Evolutionary conservation across 2,888 invertebrate genomes (phyloP).

Genomic region (Trachelus tabidus): DNA sequence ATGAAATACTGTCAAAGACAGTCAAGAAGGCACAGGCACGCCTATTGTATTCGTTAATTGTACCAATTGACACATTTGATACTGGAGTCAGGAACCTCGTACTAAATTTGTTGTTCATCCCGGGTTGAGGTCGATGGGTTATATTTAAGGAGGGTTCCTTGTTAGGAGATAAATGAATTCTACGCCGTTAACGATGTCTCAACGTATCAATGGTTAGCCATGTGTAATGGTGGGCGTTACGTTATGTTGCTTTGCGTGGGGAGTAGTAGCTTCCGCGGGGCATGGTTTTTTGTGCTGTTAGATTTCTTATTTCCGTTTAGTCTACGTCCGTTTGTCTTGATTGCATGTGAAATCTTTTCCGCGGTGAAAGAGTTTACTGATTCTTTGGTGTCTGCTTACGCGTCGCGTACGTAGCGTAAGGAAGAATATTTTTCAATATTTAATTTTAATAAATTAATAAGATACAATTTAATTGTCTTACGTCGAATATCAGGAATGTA

Average conservation of each 20-base stretch:
- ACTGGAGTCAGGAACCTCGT: background rate
- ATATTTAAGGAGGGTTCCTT: background rate
- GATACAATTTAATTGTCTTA: background rate
- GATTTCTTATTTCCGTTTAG: background rate
- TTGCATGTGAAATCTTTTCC: background rate
- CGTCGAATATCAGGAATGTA: background rate
- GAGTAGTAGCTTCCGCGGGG: background rate
- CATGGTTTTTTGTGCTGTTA: background rate
- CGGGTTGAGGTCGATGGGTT: background rate
- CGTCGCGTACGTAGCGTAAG: background rate
- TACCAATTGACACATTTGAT: background rate
- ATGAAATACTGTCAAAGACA: background rate
- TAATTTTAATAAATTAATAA: background rate
- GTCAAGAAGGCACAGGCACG: fast-evolving
- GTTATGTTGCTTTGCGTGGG: background rate
- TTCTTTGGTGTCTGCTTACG: background rate
- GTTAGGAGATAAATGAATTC: background rate
- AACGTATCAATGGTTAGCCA: background rate
- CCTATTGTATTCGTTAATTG: background rate
- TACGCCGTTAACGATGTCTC: background rate
- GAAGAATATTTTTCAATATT: background rate
- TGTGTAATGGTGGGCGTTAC: background rate
- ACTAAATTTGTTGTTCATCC: background rate
- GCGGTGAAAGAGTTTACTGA: background rate
- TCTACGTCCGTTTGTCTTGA: background rate